Base-by-base conservation (phyloP, 2,113 vertebrate genomes). In the Salvelinus alpinus region DNA sequence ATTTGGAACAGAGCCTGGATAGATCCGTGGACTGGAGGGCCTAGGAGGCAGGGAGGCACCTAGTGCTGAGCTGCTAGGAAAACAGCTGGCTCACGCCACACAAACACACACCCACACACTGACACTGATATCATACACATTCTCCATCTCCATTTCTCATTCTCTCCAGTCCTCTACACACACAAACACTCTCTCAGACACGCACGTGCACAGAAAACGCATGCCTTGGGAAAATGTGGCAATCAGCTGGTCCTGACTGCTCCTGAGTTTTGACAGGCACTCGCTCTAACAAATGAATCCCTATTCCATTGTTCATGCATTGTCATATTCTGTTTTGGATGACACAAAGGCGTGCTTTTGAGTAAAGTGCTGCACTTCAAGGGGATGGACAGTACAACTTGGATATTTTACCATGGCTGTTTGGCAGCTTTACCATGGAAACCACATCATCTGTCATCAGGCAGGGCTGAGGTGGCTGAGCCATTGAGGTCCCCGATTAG, bases 61-160 rank as follows among this genome's bases (percentile, higher is more conserved):
- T 86, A 68, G 29, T 9, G 82, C 80, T 79, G 84, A 77, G 85
- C 77, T 73, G 81, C 88, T 92, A 91, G 51, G 51, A 91, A 86
- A 94, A 91, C 93, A 93, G 92, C 92, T 94, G 92, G 88, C 87
- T 83, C 80, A 74, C 78, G 31, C 65, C 86, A 85, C 73, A 78
- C 71, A 85, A 59, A 85, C 81, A 77, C 79, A 82, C 86, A 44
- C 38, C 38, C 38, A 38, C 66, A 68, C 59, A 62, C 87, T 88
- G 90, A 92, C 91, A 91, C 85, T 85, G 89, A 90, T 87, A 90
- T 89, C 88, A 88, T 84, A 88, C 85, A 90, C 84, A 85, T 77
- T 82, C 81, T 86, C 83, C 78, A 69, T 85, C 74, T 81, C 81
- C 78, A 88, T 91, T 88, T 86, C 75, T 90, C 85, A 91, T 82